Base-by-base conservation (phyloP, 2,797 vertebrate species). In the Psittacula echo region DNA sequence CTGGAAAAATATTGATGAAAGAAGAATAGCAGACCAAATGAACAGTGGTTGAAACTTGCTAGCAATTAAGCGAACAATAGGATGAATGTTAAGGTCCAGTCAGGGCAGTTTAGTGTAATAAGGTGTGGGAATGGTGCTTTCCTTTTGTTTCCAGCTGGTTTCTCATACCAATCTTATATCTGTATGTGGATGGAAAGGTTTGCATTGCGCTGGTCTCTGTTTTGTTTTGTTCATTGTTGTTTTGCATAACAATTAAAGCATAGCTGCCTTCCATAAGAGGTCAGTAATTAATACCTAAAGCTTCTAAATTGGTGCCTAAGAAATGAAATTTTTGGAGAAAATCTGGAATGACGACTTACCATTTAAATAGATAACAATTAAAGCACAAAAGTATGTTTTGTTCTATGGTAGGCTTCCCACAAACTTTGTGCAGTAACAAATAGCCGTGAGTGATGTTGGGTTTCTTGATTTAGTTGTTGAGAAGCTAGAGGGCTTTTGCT, bases 1-100 rank as follows among this genome's bases (percentile, higher is more conserved):
- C 84, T 97, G 95, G 67, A 96, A 92, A 96, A 97, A 97, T 78
- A 96, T 89, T 96, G 95, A 94, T 96, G 93, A 86, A 96, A 96
- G 96, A 94, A 97, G 96, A 98, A 97, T 94, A 93, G 96, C 87
- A 89, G 78, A 77, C 34, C 32, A 87, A 90, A 60, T 8, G 60
- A 95, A 94, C 89, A 95, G 96, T 87, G 56, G 73, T 86, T 85
- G 91, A 96, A 91, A 95, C 83, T 96, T 85, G 88, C 83, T 94
- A 94, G 95, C 94, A 95, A 96, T 96, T 96, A 94, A 66, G 78
- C 16, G 85, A 96, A 96, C 86, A 94, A 87, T 96, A 45, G 85
- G 44, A 84, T 95, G 89, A 96, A 96, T 91, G 85, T 82, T 95
- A 83, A 85, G 67, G 54, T 93, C 90, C 81, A 77, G 70, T 87